Percentiles rank a stretch among this genome's conserved stretches.
These are phyloP conservation scores for Argyresthia goedartella DNA, from an alignment of 2,888 invertebrate species.

Conservation along the genomic window DNA sequence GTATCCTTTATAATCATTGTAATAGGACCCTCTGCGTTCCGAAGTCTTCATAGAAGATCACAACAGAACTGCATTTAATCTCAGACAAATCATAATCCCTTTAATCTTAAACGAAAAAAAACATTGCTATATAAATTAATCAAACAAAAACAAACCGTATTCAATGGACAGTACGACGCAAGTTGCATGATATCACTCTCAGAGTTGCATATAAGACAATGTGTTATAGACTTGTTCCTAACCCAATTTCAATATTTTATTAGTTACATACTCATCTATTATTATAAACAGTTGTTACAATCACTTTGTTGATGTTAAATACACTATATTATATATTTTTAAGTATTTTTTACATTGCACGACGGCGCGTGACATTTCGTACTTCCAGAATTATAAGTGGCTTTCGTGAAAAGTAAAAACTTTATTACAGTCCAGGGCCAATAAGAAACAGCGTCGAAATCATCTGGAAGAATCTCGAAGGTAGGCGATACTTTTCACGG, in stretches of 20 bases:
- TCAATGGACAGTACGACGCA: not conserved
- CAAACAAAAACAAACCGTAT: not conserved
- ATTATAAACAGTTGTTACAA: conserved; percentile 5
- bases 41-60: conserved; percentile 53
- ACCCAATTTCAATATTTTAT: not conserved
- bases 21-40: no score
- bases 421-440: not conserved
- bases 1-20: no score
- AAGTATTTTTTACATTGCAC: not conserved
- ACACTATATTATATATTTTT: not conserved
- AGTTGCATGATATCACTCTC: not conserved
- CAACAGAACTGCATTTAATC: conserved; percentile 41
- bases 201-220: not conserved
- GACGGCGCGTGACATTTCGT: conserved; percentile 6
- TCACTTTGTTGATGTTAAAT: not conserved
- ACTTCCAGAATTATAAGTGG: no score
- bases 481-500: conserved; percentile 2
- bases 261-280: conserved; percentile 5
- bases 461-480: conserved; percentile 11
- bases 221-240: not conserved
- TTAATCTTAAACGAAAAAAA: not conserved
- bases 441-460: not conserved
- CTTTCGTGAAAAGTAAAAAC: conserved; percentile 7
- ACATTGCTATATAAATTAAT: not conserved
- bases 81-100: conserved; percentile 25